Evolutionary conservation across 2,113 vertebrate genomes (phyloP).

Genomic region (Anser cygnoides): DNA sequence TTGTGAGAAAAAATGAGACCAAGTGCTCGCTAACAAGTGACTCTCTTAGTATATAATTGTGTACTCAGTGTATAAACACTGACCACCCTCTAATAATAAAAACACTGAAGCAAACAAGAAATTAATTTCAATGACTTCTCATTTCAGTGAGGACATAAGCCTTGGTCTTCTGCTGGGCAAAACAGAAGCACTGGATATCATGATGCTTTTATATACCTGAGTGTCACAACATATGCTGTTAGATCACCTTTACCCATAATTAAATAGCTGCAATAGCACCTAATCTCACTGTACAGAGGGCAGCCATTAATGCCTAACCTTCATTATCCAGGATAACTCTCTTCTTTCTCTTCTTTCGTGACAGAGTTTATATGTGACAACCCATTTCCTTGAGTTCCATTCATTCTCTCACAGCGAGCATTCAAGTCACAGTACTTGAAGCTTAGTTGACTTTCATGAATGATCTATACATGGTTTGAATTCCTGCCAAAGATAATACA

Average conservation of each 20-base stretch:
- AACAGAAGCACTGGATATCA: not conserved
- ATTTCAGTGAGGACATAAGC: not conserved
- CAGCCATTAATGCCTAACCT: not conserved
- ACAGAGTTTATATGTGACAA: not conserved
- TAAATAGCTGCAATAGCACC: not conserved
- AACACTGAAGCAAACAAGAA: not conserved
- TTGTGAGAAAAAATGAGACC: not conserved
- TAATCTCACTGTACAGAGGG: not conserved
- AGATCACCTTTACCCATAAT: not conserved
- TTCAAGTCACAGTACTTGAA: conserved; percentile 61
- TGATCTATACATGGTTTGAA: conserved; percentile 75
- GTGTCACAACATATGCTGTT: not conserved
- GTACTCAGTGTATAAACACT: not conserved
- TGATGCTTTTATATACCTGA: not conserved
- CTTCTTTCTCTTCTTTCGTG: not conserved
- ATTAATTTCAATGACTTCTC: not conserved
- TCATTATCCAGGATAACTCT: not conserved
- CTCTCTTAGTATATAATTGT: not conserved
- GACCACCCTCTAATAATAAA: not conserved
- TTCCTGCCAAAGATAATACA: conserved; percentile 76
- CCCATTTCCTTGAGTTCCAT: conserved; percentile 53
- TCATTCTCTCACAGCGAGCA: conserved; percentile 36
- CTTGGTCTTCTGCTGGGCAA: not conserved
- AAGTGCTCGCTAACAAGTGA: not conserved
- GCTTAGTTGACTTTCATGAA: conserved; percentile 65